A percentile compares a stretch with the other conserved stretches of the same genome.
phyloP scores from a whole-genome alignment of 2,113 vertebrate species.

The Elephantulus edwardii region DNA sequence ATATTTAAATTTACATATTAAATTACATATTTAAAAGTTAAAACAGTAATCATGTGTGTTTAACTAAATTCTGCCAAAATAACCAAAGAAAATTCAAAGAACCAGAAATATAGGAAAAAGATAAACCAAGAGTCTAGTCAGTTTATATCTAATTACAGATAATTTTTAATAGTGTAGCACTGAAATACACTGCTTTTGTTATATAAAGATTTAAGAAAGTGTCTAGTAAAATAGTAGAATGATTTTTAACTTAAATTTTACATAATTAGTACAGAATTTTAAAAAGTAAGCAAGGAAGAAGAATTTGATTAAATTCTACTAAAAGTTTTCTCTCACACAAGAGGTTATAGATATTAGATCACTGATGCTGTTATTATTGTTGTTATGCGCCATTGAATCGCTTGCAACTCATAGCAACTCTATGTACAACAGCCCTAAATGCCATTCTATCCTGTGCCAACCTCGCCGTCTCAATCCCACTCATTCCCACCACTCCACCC shows the following conservation, averaged over 20 bases:
- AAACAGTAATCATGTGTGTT: background rate
- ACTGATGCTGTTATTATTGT: background rate
- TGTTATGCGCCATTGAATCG: too few relatives aligned
- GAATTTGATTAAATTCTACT: background rate
- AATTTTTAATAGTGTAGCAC: background rate
- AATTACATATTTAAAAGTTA: background rate
- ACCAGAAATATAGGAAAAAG: background rate
- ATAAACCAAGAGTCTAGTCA: background rate
- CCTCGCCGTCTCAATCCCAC: too few relatives aligned
- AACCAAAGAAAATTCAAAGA: background rate
- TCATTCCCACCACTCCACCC: too few relatives aligned
- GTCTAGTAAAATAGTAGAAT: background rate
- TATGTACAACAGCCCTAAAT: too few relatives aligned
- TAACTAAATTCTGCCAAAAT: constrained; percentile 1
- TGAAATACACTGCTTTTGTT: background rate
- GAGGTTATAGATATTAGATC: background rate
- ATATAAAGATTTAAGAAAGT: background rate
- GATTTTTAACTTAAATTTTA: background rate
- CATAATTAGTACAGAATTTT: background rate
- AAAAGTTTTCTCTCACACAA: background rate
- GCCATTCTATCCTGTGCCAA: too few relatives aligned
- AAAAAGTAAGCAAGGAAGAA: background rate
- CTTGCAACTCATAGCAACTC: too few relatives aligned
- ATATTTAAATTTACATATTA: too few relatives aligned
- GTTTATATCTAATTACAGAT: background rate